Conservation (phyloP, 2,113 vertebrate genomes). For the Boleophthalmus pectinirostris region DNA sequence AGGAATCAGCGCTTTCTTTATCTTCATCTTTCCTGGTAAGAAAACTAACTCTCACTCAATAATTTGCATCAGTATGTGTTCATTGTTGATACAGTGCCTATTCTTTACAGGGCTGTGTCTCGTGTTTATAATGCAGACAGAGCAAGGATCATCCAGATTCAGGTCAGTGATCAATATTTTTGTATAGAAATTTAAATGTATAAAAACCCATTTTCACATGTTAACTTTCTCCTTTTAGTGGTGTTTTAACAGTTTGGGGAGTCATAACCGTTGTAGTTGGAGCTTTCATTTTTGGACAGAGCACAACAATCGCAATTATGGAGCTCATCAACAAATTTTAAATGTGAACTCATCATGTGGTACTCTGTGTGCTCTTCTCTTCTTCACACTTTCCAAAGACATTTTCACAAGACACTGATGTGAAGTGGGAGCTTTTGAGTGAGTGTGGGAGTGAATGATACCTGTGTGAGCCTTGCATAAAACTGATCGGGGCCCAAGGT, state of each 20-base stretch:
- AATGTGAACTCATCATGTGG: conserved; percentile 8
- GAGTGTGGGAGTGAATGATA: background rate
- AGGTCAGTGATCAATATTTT: conserved; percentile 74
- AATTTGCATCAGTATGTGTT: background rate
- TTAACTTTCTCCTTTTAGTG: conserved; percentile 65
- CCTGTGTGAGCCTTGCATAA: background rate
- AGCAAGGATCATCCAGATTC: conserved; percentile 69
- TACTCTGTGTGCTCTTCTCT: background rate
- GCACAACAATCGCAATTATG: conserved; percentile 81
- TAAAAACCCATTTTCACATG: background rate
- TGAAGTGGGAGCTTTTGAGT: background rate
- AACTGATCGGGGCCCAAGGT: background rate
- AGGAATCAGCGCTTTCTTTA: conserved; percentile 93
- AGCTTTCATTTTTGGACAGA: conserved; percentile 89
- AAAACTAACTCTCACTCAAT: conserved; percentile 1
- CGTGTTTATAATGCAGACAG: conserved; percentile 78
- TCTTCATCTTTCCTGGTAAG: conserved; percentile 94
- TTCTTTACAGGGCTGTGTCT: conserved; percentile 86
- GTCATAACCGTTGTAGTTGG: conserved; percentile 80
- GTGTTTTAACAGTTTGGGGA: conserved; percentile 82
- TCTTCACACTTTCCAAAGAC: background rate
- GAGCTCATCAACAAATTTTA: conserved; percentile 75
- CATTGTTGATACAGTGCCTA: background rate
- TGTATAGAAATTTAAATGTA: background rate
- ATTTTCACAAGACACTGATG: background rate